These are phyloP conservation scores for Progne subis DNA, from an alignment of 2,113 vertebrate genomes.

Conservation along the genomic window DNA sequence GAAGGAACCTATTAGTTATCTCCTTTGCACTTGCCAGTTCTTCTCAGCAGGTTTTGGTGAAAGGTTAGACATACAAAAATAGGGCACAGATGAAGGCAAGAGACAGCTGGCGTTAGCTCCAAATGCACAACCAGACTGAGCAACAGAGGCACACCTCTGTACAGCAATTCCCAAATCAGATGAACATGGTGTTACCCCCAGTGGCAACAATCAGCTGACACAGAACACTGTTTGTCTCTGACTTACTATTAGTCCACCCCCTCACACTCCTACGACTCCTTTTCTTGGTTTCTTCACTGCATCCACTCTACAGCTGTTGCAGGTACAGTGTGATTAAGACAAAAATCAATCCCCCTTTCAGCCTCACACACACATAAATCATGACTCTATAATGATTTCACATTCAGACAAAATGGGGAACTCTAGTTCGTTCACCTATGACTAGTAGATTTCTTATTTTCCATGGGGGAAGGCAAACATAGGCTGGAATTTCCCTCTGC, in stretches of 20 bases:
- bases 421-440: rapidly evolving
- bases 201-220: neutral
- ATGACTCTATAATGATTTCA: neutral
- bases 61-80: neutral
- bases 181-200: neutral
- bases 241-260: neutral
- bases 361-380: neutral
- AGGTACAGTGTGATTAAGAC: neutral
- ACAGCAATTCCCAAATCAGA: neutral
- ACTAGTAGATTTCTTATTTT: neutral
- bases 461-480: neutral
- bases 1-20: neutral
- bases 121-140: neutral
- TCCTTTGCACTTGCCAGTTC: neutral
- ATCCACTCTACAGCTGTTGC: neutral
- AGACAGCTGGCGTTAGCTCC: neutral
- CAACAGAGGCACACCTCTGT: neutral
- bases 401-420: neutral
- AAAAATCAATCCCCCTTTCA: neutral
- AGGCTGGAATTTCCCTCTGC: neutral
- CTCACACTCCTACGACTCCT: neutral
- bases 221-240: neutral
- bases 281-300: neutral
- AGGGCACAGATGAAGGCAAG: neutral
- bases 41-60: neutral